A percentile compares a stretch with the other conserved stretches of the same genome.
phyloP scores from a whole-genome alignment of 1,140 invertebrate genomes.

The Drosophila willistoni region DNA sequence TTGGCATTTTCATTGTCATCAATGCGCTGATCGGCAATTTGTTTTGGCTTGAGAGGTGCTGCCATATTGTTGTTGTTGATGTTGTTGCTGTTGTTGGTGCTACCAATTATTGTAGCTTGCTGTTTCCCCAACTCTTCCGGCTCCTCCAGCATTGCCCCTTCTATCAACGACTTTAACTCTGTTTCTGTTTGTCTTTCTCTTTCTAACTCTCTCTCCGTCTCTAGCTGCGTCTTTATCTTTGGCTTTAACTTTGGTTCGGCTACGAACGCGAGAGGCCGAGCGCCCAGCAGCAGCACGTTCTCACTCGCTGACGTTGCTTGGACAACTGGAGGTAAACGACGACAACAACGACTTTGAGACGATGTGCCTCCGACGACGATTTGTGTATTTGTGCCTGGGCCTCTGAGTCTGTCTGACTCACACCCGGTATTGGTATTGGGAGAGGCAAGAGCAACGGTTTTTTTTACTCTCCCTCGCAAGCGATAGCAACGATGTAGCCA shows the following conservation, averaged over 20 bases:
- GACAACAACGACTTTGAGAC: conserved; percentile 14
- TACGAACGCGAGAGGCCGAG: conserved; percentile 12
- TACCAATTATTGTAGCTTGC: background rate
- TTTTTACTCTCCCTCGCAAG: conserved; percentile 10
- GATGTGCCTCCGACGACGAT: conserved; percentile 15
- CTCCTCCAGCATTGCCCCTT: background rate
- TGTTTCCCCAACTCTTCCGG: background rate
- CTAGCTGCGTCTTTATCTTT: conserved; percentile 13
- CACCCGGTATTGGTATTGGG: conserved; percentile 14
- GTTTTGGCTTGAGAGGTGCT: conserved; percentile 63
- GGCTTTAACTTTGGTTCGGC: conserved; percentile 9
- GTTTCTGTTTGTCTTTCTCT: conserved; percentile 4
- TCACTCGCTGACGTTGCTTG: conserved; percentile 57
- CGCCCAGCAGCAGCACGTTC: conserved; percentile 49
- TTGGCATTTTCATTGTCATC: conserved; percentile 50
- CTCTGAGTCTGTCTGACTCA: conserved; percentile 49
- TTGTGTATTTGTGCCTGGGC: too few species aligned
- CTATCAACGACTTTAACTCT: background rate
- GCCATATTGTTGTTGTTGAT: conserved; percentile 37
- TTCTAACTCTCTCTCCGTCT: conserved; percentile 3
- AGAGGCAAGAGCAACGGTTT: conserved; percentile 3
- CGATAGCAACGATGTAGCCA: conserved; percentile 26
- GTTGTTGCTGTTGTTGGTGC: conserved; percentile 17
- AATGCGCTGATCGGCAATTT: conserved; percentile 41
- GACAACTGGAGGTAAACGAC: conserved; percentile 43